Conservation (phyloP, 2,888 invertebrate species). For the Margaritifera margaritifera region DNA sequence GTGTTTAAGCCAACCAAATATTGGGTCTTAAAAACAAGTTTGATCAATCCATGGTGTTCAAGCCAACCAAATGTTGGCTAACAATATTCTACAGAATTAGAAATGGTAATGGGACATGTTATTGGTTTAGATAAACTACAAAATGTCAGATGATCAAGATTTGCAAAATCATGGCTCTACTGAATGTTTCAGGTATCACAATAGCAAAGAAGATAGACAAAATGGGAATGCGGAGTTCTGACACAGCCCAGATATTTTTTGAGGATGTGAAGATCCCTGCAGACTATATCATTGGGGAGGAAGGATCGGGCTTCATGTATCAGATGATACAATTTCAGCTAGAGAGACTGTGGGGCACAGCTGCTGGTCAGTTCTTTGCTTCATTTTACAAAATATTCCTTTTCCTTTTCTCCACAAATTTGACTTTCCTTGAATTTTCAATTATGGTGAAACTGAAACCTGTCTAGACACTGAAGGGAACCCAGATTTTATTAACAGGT, state of each 20-base stretch:
- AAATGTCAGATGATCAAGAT: background rate
- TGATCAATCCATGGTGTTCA: background rate
- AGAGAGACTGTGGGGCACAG: constrained; percentile 74
- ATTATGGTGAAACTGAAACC: no score
- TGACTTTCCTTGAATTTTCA: no score
- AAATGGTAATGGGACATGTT: background rate
- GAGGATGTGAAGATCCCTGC: constrained; percentile 76
- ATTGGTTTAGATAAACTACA: background rate
- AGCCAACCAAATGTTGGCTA: background rate
- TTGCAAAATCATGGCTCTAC: background rate
- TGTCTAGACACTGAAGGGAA: no score
- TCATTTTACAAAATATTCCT: background rate
- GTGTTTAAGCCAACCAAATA: background rate
- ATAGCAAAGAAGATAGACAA: constrained; percentile 74
- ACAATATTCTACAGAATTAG: background rate
- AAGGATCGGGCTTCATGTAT: constrained; percentile 75
- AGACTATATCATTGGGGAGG: constrained; percentile 75
- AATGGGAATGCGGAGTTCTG: constrained; percentile 75
- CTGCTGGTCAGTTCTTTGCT: constrained; percentile 50
- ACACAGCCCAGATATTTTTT: constrained; percentile 76
- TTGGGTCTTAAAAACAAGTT: no score
- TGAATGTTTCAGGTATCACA: constrained; percentile 62
- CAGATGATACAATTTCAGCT: constrained; percentile 78
- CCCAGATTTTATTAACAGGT: no score
- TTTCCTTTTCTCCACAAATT: no score